Conservation (phyloP, 2,797 vertebrate species). For the Silurus aristotelis region DNA sequence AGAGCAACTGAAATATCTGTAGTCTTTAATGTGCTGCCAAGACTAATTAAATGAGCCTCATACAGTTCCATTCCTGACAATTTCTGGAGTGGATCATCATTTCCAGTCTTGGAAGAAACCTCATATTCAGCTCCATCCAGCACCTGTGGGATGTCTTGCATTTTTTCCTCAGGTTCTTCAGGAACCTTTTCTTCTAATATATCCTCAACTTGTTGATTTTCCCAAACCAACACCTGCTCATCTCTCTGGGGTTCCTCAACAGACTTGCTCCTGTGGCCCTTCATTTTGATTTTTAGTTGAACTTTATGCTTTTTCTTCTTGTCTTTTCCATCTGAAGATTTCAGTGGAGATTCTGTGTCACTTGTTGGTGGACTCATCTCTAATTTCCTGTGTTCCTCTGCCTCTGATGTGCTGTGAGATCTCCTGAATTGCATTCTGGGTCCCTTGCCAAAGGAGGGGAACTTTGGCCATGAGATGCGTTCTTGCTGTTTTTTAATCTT, state of each 20-base stretch:
- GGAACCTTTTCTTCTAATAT: constrained; percentile 62
- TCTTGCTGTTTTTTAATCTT: constrained; percentile 81
- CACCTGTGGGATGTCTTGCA: constrained; percentile 57
- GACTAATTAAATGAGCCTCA: constrained; percentile 71
- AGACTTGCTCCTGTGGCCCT: constrained; percentile 75
- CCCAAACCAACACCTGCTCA: constrained; percentile 60
- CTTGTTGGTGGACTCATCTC: constrained; percentile 86
- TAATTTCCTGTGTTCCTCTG: constrained; percentile 78
- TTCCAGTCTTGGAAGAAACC: constrained; percentile 56
- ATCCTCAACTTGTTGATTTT: constrained; percentile 59
- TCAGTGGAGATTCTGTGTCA: constrained; percentile 82
- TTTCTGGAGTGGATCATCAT: constrained; percentile 58
- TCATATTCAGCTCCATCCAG: constrained; percentile 54
- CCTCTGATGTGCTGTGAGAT: constrained; percentile 94
- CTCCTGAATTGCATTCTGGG: constrained; percentile 80
- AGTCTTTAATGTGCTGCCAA: constrained; percentile 73
- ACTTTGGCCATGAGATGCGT: constrained; percentile 94
- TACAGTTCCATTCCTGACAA: constrained; percentile 65
- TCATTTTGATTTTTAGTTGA: constrained; percentile 77
- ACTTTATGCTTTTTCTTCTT: constrained; percentile 78
- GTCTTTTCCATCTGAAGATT: constrained; percentile 64
- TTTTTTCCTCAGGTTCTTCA: constrained; percentile 60
- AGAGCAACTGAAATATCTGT: constrained; percentile 65
- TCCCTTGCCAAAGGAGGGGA: constrained; percentile 83
- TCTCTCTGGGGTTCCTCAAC: constrained; percentile 69